Evolutionary conservation across 1,140 invertebrate genomes (phyloP), one percentile per base, ranked within the genome.

Genomic region (Lepidotrigona ventralis): DNA sequence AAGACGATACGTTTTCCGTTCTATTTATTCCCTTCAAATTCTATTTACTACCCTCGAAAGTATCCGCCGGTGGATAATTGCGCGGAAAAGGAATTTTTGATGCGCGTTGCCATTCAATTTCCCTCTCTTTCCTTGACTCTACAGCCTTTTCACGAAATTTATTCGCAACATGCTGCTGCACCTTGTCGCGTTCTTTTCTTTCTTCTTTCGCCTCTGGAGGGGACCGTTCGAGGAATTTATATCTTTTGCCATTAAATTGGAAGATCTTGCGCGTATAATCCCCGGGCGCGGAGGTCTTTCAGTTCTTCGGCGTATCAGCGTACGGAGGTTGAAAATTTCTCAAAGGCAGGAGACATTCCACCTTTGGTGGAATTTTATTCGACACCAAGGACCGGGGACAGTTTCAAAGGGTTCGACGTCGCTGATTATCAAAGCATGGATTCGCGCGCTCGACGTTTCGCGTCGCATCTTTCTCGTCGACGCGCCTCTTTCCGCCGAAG

Each of bases 91-190:
- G 29, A 54, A 23, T 77, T 56, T 29, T 26, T 15, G 14, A 29
- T 8, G 64, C 15, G 58, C 33, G 54, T 76, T 56, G 17, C 69
- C 29, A 82, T 82, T 82, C 63, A 82, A 82, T 82, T 68, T 23
- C 64, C 60, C 69, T 82, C 69, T 60, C 80, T 58, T 33, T 54
- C 39, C 6, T 8, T 5, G 54, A 58, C 73, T 68, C 58, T 64
- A 70, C 69, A 82, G 64, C 73, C 53, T 6, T 66, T 26, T 29
- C 51, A 12, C 2, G 51, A 63, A 58, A 69, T 56, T 76, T 64
- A 53, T 54, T 76, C 33, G 39, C 17, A 64, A 1, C 29, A 21
- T 26, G 26, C 39, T 0, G n/a, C 21, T 46, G 54, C 60, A 60
- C 81, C 29, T 77, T 82, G 74, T 60, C 39, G 33, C 72, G 21